phyloP scores from a whole-genome alignment of 1,140 invertebrate genomes.

The Dufourea novaeangliae region DNA sequence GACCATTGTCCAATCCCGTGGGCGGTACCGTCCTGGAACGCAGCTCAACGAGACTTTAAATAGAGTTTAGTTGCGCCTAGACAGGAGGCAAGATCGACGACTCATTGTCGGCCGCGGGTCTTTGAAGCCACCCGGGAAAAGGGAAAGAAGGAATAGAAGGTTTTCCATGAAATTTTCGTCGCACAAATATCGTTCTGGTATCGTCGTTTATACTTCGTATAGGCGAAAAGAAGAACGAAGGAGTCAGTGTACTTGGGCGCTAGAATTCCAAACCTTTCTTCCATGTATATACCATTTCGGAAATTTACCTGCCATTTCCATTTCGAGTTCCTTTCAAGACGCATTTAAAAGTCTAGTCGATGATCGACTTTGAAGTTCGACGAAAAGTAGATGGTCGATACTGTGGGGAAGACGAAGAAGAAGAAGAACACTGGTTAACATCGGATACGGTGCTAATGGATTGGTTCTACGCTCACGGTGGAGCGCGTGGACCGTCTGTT shows the following conservation, averaged over 20 bases:
- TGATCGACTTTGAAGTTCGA: not conserved
- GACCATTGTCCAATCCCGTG: slow-evolving; percentile 65
- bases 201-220: slow-evolving; percentile 32
- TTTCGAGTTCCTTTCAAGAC: not conserved
- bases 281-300: not conserved
- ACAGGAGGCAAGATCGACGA: slow-evolving; percentile 52
- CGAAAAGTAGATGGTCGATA: too few relatives aligned
- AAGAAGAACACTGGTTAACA: slow-evolving; percentile 48
- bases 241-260: not conserved
- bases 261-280: not conserved
- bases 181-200: slow-evolving; percentile 52
- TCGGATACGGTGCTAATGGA: slow-evolving; percentile 72
- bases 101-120: slow-evolving; percentile 48
- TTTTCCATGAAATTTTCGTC: slow-evolving; percentile 66
- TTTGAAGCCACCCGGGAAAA: not conserved
- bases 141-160: slow-evolving; percentile 37
- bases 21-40: slow-evolving; percentile 52
- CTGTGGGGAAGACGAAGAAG: too few relatives aligned
- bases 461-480: slow-evolving; percentile 70
- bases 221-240: too few relatives aligned
- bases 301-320: slow-evolving; percentile 8
- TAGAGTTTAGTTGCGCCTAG: slow-evolving; percentile 63
- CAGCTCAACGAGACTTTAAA: slow-evolving; percentile 69
- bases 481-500: slow-evolving; percentile 77
- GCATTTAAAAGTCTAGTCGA: not conserved